phyloP scores from a whole-genome alignment of 2,888 invertebrate species.

The Polietes domitor region DNA sequence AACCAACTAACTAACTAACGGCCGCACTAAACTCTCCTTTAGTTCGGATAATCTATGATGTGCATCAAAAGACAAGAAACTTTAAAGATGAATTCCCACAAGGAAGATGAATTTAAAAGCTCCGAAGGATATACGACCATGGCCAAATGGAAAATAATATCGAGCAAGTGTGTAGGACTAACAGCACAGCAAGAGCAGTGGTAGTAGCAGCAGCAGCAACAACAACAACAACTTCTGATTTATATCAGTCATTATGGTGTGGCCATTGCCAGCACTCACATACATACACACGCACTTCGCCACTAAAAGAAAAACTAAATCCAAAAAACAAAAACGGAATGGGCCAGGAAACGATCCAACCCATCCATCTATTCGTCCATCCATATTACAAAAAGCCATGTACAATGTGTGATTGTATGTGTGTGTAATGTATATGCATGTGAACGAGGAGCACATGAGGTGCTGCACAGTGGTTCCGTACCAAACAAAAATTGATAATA shows the following conservation, averaged over 20 bases:
- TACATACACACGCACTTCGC: background rate
- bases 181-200: too few relatives aligned
- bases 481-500: too few relatives aligned
- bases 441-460: background rate
- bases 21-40: background rate
- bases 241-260: constrained; percentile 48
- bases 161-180: background rate
- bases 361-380: constrained; percentile 4
- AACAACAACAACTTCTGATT: constrained; percentile 40
- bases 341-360: background rate
- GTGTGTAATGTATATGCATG: background rate
- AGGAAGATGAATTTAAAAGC: constrained; percentile 20
- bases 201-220: background rate
- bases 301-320: background rate
- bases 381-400: background rate
- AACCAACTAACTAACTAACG: too few relatives aligned
- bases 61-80: background rate
- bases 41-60: background rate
- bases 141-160: background rate
- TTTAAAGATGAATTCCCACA: constrained; percentile 24
- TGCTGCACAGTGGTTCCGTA: background rate
- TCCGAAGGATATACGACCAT: constrained; percentile 13
- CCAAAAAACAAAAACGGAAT: background rate
- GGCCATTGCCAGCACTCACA: background rate
- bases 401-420: background rate